phyloP scores from a whole-genome alignment of 2,113 vertebrate genomes.

The Hippocampus comes region DNA sequence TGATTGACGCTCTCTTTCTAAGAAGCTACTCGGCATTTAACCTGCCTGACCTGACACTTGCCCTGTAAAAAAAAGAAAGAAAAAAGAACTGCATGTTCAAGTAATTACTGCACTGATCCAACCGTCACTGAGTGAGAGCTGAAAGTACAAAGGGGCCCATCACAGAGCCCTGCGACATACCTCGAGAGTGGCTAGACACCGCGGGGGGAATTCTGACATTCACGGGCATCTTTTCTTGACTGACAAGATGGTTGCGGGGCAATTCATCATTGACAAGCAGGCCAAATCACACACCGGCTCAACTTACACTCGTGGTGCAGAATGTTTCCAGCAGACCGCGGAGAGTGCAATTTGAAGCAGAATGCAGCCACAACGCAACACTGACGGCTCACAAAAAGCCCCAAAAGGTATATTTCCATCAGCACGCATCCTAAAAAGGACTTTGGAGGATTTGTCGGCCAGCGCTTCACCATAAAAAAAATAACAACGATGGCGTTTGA shows the following conservation, averaged over 20 bases:
- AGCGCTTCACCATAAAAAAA: too few species aligned
- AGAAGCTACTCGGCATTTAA: conserved; percentile 9
- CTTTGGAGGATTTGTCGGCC: background rate
- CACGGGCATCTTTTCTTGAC: background rate
- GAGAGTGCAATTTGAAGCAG: background rate
- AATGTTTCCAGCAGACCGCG: background rate
- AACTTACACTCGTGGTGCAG: background rate
- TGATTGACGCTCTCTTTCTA: conserved; percentile 21
- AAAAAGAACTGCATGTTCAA: conserved; percentile 45
- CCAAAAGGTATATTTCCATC: background rate
- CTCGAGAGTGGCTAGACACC: background rate
- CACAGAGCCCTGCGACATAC: background rate
- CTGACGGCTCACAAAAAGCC: background rate
- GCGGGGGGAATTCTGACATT: background rate
- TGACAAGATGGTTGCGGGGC: background rate
- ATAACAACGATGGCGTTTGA: too few species aligned
- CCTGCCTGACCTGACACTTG: conserved; percentile 22
- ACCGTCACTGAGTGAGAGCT: conserved; percentile 13
- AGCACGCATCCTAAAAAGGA: background rate
- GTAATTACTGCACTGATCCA: conserved; percentile 36
- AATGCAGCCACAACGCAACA: background rate
- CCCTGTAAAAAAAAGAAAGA: conserved; percentile 38
- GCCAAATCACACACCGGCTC: conserved; percentile 5
- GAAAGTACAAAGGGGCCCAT: background rate
- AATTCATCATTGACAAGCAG: conserved; percentile 1